A percentile compares a stretch with the other conserved stretches of the same genome.
phyloP scores from a whole-genome alignment of 2,113 vertebrate genomes.

The Bubo blakistoni region DNA sequence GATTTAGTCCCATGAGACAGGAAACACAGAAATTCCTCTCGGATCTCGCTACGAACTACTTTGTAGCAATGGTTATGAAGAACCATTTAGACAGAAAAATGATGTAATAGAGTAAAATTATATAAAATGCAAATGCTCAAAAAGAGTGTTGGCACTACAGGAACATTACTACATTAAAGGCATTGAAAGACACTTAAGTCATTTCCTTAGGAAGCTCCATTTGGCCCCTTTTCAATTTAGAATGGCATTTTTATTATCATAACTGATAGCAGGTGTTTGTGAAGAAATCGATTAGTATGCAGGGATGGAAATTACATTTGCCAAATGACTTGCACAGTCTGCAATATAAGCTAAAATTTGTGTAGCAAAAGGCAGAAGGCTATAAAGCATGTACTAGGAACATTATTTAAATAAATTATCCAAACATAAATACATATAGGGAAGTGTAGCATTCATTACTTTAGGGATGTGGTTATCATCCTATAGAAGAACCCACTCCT shows the following conservation, averaged over 20 bases:
- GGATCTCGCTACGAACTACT: not conserved
- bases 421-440: conserved; percentile 61
- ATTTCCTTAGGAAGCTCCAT: conserved; percentile 82
- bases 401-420: conserved; percentile 77
- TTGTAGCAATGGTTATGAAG: not conserved
- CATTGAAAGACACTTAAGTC: conserved; percentile 83
- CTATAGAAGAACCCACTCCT: not conserved
- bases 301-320: conserved; percentile 83
- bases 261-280: conserved; percentile 85
- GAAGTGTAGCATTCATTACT: conserved; percentile 53
- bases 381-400: conserved; percentile 70
- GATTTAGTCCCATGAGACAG: not conserved
- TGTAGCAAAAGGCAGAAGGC: conserved; percentile 72
- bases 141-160: conserved; percentile 71
- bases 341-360: conserved; percentile 77
- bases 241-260: conserved; percentile 85
- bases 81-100: conserved; percentile 41
- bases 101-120: conserved; percentile 57
- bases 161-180: conserved; percentile 75
- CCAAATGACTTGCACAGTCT: conserved; percentile 81
- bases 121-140: conserved; percentile 70
- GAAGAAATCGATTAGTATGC: conserved; percentile 86
- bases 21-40: not conserved
- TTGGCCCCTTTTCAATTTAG: conserved; percentile 81
- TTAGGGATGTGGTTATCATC: not conserved